Evolutionary conservation across 2,797 vertebrate genomes (phyloP).

Genomic region (Etheostoma perlongum): DNA sequence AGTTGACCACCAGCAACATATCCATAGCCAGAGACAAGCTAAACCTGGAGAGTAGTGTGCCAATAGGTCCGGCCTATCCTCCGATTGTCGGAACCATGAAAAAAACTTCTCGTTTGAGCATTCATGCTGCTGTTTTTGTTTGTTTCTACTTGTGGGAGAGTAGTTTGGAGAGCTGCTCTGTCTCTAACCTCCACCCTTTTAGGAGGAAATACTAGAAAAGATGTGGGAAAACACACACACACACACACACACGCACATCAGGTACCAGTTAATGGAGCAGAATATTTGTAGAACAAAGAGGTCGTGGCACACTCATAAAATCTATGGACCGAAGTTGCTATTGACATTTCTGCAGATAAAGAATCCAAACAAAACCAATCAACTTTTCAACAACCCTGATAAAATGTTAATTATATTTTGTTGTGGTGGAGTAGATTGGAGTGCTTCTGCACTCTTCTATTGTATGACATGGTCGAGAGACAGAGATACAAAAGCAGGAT

Average conservation of each 20-base stretch:
- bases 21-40: background rate
- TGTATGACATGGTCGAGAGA: background rate
- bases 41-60: background rate
- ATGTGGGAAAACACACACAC: conserved; percentile 39
- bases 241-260: conserved; percentile 38
- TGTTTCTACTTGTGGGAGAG: conserved; percentile 44
- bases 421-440: conserved; percentile 33
- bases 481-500: background rate
- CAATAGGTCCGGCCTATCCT: background rate
- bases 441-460: conserved; percentile 15
- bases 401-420: conserved; percentile 32
- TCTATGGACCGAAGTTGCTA: conserved; percentile 38
- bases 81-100: background rate
- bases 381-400: conserved; percentile 38
- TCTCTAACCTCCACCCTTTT: conserved; percentile 31
- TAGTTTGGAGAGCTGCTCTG: conserved; percentile 41
- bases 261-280: conserved; percentile 45
- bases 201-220: conserved; percentile 43
- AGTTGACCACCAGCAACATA: conserved; percentile 2
- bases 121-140: conserved; percentile 29
- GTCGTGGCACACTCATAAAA: conserved; percentile 18
- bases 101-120: background rate
- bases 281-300: conserved; percentile 45
- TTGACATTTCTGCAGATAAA: conserved; percentile 72
- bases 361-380: conserved; percentile 39